These are phyloP conservation scores for Ciconia nigra DNA, from an alignment of 2,797 vertebrate genomes.

Conservation along the genomic window DNA sequence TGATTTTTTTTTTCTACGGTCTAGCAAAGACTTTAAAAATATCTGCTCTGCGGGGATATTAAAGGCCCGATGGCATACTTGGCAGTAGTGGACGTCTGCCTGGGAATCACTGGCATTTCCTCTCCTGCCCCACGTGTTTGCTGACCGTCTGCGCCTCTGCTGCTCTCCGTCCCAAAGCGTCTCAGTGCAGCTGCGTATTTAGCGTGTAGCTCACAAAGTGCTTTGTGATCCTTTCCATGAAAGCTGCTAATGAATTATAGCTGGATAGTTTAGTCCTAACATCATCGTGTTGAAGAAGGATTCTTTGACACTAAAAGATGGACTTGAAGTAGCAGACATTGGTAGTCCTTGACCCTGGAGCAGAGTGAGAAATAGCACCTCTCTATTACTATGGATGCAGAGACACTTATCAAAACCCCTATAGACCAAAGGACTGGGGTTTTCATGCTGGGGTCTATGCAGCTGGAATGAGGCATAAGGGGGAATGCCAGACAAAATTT, in stretches of 20 bases:
- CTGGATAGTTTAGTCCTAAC: neutral
- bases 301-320: neutral
- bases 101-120: neutral
- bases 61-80: neutral
- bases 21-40: neutral
- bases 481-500: neutral
- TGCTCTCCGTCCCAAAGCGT: neutral
- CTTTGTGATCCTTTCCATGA: neutral
- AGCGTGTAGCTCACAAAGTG: neutral
- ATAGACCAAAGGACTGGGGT: neutral
- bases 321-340: neutral
- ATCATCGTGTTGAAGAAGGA: neutral
- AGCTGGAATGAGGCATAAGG: neutral
- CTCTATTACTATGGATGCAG: neutral
- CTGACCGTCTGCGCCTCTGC: neutral
- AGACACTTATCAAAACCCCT: neutral
- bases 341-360: neutral
- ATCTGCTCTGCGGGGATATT: neutral
- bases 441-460: neutral
- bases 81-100: neutral
- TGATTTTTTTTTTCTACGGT: neutral
- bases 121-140: neutral
- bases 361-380: neutral
- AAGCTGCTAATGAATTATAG: neutral
- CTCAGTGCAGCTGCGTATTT: neutral